A percentile compares a stretch with the other conserved stretches of the same genome.
phyloP scores from a whole-genome alignment of 2,113 vertebrate species.

The Dryoscopus gambensis region DNA sequence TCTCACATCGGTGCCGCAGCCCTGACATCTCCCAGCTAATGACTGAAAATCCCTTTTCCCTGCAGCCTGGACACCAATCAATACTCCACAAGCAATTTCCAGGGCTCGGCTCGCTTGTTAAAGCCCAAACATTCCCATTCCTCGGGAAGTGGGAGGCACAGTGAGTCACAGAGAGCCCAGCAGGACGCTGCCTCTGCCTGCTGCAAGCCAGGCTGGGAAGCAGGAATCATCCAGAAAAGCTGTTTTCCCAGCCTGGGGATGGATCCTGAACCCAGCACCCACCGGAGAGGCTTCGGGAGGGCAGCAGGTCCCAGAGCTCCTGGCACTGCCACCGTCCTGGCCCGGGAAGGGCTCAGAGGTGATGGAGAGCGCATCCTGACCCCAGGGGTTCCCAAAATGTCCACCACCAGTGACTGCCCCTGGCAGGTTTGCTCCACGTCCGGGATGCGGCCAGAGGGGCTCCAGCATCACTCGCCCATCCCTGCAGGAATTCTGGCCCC shows the following conservation, averaged over 20 bases:
- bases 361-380: not conserved
- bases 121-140: constrained; percentile 18
- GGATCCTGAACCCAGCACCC: not conserved
- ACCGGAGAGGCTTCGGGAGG: not conserved
- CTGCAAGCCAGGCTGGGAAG: not conserved
- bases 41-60: constrained; percentile 52
- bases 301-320: not conserved
- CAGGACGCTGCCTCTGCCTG: constrained; percentile 18
- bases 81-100: constrained; percentile 48
- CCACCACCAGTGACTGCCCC: not conserved
- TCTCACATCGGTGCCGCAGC: not conserved
- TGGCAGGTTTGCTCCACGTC: not conserved
- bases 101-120: not conserved
- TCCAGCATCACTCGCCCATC: not conserved
- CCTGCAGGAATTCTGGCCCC: not conserved
- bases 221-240: not conserved
- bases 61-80: constrained; percentile 32
- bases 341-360: not conserved
- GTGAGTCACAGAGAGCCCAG: constrained; percentile 39
- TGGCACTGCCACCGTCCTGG: not conserved
- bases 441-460: too few species aligned
- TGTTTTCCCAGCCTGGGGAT: not conserved
- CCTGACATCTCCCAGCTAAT: constrained; percentile 24
- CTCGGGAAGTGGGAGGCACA: constrained; percentile 1
- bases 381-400: not conserved